Evolutionary conservation across 1,140 invertebrate species (phyloP).

Genomic region (Penaeus japonicus): DNA sequence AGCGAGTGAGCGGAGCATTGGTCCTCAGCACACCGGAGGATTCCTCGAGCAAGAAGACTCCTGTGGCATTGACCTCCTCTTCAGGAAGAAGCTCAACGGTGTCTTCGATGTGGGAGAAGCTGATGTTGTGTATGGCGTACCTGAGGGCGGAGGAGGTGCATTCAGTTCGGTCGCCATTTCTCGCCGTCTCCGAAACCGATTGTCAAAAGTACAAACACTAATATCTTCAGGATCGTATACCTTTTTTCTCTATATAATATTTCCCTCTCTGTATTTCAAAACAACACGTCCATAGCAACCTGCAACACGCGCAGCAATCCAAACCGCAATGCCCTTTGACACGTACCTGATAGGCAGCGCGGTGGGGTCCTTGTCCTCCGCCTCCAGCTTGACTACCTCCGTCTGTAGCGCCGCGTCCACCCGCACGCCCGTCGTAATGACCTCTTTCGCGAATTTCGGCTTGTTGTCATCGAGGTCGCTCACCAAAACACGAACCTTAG

Average conservation of each 20-base stretch:
- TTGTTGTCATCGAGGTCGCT: conserved; percentile 60
- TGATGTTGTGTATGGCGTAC: conserved; percentile 52
- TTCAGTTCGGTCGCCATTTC: background rate
- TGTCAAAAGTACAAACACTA: background rate
- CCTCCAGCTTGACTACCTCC: conserved; percentile 72
- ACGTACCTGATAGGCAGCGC: conserved; percentile 72
- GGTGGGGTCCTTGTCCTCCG: conserved; percentile 74
- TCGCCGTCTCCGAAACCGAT: conserved; percentile 61
- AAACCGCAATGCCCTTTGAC: background rate
- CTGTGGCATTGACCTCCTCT: conserved; percentile 56
- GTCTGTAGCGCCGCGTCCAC: conserved; percentile 80
- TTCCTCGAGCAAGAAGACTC: conserved; percentile 71
- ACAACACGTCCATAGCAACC: background rate
- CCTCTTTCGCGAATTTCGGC: conserved; percentile 41
- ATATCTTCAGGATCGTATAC: too few species aligned
- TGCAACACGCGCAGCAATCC: background rate
- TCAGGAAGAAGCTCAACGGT: conserved; percentile 61
- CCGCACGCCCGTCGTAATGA: conserved; percentile 69
- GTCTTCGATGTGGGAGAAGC: conserved; percentile 51
- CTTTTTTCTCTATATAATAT: too few species aligned
- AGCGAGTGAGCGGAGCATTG: conserved; percentile 73
- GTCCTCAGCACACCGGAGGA: conserved; percentile 75
- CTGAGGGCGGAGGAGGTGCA: conserved; percentile 10
- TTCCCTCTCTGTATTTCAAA: too few species aligned
- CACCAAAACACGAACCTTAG: conserved; percentile 48